phyloP scores from a whole-genome alignment of 2,113 vertebrate genomes.

The Tachuris rubrigastra region DNA sequence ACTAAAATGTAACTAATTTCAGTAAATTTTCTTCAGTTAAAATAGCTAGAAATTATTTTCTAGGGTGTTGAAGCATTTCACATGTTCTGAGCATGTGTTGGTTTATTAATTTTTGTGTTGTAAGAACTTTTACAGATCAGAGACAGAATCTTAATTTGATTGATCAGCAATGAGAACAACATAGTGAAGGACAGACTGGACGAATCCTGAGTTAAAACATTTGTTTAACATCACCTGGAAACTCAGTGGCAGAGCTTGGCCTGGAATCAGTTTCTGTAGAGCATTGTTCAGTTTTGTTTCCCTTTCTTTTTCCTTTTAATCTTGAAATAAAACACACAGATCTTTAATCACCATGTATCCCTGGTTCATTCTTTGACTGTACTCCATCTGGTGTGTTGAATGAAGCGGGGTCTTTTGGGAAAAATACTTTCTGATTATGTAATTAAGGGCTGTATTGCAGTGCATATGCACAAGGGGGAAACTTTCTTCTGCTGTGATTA shows the following conservation, averaged over 20 bases:
- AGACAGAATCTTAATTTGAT: background rate
- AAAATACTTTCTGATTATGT: background rate
- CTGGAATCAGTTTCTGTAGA: background rate
- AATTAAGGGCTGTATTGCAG: background rate
- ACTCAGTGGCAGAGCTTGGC: background rate
- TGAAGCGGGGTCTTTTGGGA: background rate
- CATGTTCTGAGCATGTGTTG: background rate
- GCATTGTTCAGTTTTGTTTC: background rate
- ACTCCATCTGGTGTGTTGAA: background rate
- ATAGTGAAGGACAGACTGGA: background rate
- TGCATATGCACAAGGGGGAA: background rate
- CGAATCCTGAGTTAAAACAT: background rate
- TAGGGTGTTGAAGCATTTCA: background rate
- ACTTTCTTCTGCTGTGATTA: background rate
- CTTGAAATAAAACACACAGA: background rate
- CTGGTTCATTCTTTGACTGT: background rate
- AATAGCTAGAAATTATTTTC: background rate
- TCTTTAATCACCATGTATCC: background rate
- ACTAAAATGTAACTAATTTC: background rate
- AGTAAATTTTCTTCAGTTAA: background rate
- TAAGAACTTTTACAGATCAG: background rate
- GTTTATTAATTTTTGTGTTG: background rate
- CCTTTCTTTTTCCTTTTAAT: background rate
- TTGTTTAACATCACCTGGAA: background rate
- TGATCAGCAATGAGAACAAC: background rate